Base-by-base conservation (phyloP, 2,888 invertebrate genomes). In the Ophonus ardosiacus region DNA sequence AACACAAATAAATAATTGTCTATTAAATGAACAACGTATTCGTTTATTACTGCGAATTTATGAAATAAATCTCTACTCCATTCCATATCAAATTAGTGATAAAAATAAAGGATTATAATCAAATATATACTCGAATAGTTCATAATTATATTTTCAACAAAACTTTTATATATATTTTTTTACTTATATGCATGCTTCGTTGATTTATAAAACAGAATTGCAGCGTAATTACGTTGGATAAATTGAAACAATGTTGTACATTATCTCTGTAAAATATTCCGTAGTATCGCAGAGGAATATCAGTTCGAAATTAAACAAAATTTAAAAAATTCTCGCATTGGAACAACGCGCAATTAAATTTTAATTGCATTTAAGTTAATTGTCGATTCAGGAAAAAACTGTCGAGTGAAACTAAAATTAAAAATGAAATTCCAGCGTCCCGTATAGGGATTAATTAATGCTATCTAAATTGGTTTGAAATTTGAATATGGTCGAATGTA, bases 381-480 rank as follows among this genome's bases (percentile, higher is more conserved):
- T 76, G 79, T 31, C 51, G 24, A 79, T 38, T 38, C 61, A 31
- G 24, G 31, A 59, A 59, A 78, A 59, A 79, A 79, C 61, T 38
- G 79, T 57, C 21, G 38, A 79, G 61, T 31, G 56, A 59, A 56
- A 79, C 56, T 78, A 79, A 79, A 79, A 79, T 79, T 79, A 38
- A 79, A 79, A 59, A 79, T 79, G 21, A 61, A 79, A 78, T 78
- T 78, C 78, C 56, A 38, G 15, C 79, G 80, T 43, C 18, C 63
- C 38, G 63, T 21, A 78, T 1, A 24, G 31, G 81, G 81, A 81
- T 81, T 81, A 65, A 81, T 81, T 81, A 81, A 68, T 63, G 31
- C 56, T 68, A 81, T 81, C 81, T 81, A 81, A 81, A 81, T 81
- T 81, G 51, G 81, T 51, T 65, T 31, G 8, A 68, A 81, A 81